These are phyloP conservation scores for Camponotus floridanus DNA, from an alignment of 1,140 invertebrate genomes.

Conservation along the genomic window DNA sequence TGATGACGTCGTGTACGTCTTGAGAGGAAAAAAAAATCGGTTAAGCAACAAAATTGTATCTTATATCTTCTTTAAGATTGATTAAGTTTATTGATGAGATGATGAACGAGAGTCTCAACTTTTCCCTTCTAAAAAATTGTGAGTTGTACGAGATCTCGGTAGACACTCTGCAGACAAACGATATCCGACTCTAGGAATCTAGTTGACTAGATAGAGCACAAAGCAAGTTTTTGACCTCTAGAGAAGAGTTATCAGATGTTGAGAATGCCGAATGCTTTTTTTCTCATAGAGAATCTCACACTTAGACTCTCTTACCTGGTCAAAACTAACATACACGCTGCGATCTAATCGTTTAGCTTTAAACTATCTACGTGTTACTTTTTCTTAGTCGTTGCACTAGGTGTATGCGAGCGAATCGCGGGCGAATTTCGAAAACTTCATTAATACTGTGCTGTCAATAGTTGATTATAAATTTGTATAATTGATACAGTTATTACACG, in stretches of 20 bases:
- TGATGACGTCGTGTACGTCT: background rate
- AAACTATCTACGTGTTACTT: conserved; percentile 23
- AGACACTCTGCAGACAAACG: conserved; percentile 62
- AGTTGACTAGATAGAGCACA: conserved; percentile 74
- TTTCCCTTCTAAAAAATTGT: background rate
- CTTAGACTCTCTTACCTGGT: conserved; percentile 63
- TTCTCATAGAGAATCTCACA: conserved; percentile 69
- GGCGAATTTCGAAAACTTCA: background rate
- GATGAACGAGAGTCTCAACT: background rate
- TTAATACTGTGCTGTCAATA: conserved; percentile 32
- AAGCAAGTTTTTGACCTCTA: conserved; percentile 70
- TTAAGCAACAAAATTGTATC: background rate
- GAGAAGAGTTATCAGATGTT: conserved; percentile 77
- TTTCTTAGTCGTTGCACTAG: conserved; percentile 52
- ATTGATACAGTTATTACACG: background rate
- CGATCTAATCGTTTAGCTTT: conserved; percentile 35
- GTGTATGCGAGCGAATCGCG: conserved; percentile 32
- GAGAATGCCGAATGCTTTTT: conserved; percentile 83
- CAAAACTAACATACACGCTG: conserved; percentile 46
- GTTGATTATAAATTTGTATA: background rate
- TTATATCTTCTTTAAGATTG: background rate
- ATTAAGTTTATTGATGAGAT: background rate
- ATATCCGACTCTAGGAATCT: conserved; percentile 74
- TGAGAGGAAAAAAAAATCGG: background rate
- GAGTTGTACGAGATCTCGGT: conserved; percentile 25